Evolutionary conservation across 2,113 vertebrate genomes (phyloP).

Genomic region (Zosterops hypoxanthus): DNA sequence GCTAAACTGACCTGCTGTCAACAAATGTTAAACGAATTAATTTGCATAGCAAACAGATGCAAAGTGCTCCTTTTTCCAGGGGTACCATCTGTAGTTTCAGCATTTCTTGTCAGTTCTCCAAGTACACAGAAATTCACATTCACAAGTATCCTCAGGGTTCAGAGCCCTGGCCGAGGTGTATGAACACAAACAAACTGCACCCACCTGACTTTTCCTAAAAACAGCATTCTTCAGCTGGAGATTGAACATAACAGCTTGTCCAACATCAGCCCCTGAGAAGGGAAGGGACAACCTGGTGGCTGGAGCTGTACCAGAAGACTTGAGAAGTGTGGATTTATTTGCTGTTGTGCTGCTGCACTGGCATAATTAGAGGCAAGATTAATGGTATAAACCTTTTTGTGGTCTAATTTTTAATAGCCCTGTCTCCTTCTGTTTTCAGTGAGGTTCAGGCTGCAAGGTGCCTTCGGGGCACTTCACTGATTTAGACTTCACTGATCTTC

Average conservation of each 20-base stretch:
- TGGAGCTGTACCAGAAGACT: neutral
- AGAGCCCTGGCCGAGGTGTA: conserved; percentile 8
- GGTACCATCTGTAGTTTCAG: conserved; percentile 57
- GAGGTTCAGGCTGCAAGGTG: neutral
- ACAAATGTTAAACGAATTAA: conserved; percentile 52
- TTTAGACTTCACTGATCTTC: neutral
- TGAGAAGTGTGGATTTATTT: neutral
- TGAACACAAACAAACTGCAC: conserved; percentile 25
- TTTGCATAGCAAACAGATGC: conserved; percentile 67
- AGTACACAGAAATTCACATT: neutral
- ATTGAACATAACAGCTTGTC: neutral
- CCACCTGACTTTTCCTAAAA: conserved; percentile 3
- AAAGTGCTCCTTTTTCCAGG: conserved; percentile 50
- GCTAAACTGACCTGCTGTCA: conserved; percentile 64
- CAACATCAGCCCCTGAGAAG: neutral
- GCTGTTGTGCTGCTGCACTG: neutral
- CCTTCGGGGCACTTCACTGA: neutral
- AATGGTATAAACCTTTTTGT: neutral
- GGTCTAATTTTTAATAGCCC: neutral
- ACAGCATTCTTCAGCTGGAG: neutral
- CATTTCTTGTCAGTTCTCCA: conserved; percentile 56
- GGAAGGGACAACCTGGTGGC: neutral
- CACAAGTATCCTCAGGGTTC: conserved; percentile 11
- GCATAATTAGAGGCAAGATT: neutral
- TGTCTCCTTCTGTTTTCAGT: neutral